A percentile compares a stretch with the other conserved stretches of the same genome.
phyloP scores from a whole-genome alignment of 2,888 invertebrate genomes.

The Latrodectus hesperus region DNA sequence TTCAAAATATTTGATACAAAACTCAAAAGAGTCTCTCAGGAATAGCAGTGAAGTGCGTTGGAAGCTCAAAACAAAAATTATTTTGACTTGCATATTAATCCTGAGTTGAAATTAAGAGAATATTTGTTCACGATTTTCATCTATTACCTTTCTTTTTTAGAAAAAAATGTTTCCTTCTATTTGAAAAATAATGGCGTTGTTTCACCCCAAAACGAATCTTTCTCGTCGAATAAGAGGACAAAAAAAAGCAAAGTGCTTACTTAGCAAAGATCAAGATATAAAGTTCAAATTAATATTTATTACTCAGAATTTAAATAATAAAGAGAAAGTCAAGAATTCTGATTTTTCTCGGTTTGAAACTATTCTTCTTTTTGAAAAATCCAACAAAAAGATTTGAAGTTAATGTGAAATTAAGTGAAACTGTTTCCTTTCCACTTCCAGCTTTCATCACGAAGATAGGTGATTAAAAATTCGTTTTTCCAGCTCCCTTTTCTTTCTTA shows the following conservation, averaged over 20 bases:
- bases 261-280: conserved; percentile 35
- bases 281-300: conserved; percentile 65
- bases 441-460: neutral
- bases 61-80: too few species aligned
- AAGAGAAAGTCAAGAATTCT: conserved; percentile 51
- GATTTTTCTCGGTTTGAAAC: conserved; percentile 58
- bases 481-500: neutral
- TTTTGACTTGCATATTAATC: neutral
- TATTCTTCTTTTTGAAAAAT: conserved; percentile 25
- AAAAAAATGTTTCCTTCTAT: conserved; percentile 1
- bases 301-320: conserved; percentile 59
- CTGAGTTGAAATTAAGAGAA: neutral
- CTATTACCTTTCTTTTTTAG: neutral
- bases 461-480: conserved; percentile 26
- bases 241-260: conserved; percentile 19
- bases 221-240: too few species aligned
- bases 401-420: conserved; percentile 48
- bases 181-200: neutral
- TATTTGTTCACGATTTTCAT: neutral
- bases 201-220: too few species aligned
- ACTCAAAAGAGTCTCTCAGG: conserved; percentile 2
- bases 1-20: neutral
- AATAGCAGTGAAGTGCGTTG: neutral
- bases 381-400: conserved; percentile 11
- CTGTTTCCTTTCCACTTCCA: conserved; percentile 1